These are phyloP conservation scores for Brachionus asplanchnoidis DNA, from an alignment of 1,140 invertebrate species.

Conservation along the genomic window DNA sequence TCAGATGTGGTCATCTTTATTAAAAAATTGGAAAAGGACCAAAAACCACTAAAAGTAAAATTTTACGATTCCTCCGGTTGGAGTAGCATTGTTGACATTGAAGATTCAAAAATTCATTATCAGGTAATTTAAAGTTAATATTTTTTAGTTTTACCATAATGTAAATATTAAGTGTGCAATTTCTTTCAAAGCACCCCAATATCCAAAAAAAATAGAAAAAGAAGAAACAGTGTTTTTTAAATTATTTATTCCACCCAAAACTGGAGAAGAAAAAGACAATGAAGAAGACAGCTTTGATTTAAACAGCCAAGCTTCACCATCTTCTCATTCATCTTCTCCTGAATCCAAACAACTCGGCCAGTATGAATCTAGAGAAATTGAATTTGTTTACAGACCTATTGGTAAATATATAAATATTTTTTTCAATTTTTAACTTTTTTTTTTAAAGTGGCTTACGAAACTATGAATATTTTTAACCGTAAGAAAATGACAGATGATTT, in stretches of 20 bases:
- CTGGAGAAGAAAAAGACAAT: background rate
- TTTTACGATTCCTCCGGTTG: background rate
- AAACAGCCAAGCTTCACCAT: background rate
- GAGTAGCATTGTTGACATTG: background rate
- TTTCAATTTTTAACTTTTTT: background rate
- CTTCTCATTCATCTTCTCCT: background rate
- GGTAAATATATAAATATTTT: background rate
- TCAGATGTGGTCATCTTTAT: background rate
- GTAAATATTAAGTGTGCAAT: background rate
- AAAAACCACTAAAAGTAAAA: background rate
- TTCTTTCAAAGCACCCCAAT: background rate
- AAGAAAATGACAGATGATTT: background rate
- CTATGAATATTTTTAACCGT: background rate
- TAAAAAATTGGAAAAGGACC: constrained; percentile 27
- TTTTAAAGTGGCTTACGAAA: background rate
- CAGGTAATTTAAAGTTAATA: background rate
- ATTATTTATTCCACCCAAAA: background rate
- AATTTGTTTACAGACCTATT: background rate
- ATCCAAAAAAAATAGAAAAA: background rate
- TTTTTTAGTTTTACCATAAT: too few relatives aligned
- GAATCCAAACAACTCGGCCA: background rate
- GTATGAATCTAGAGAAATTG: background rate
- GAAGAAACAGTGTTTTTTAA: background rate
- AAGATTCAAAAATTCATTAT: constrained; percentile 9
- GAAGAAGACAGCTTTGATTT: background rate